Evolutionary conservation across 2,888 invertebrate genomes (phyloP).

Genomic region (Maniola hyperantus): DNA sequence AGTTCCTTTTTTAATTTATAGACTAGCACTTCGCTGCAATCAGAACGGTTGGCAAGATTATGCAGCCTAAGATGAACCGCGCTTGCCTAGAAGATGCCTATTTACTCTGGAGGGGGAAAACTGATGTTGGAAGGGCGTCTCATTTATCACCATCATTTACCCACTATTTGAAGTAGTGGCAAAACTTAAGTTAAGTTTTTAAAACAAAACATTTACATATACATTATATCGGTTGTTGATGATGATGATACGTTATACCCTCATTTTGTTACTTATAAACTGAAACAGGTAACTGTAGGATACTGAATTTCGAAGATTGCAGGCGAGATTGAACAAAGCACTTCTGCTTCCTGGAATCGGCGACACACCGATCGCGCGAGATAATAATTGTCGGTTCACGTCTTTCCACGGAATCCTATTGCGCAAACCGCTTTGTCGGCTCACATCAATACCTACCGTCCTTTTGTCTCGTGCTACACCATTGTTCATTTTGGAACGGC

Average conservation of each 20-base stretch:
- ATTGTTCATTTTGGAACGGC: constrained; percentile 77
- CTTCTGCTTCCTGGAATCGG: constrained; percentile 66
- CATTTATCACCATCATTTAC: too few relatives aligned
- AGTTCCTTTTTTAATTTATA: too few relatives aligned
- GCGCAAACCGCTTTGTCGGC: constrained; percentile 81
- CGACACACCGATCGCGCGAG: constrained; percentile 73
- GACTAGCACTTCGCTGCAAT: too few relatives aligned
- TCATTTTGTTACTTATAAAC: background rate
- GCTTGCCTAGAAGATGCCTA: too few relatives aligned
- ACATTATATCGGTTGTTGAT: too few relatives aligned
- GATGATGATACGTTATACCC: background rate
- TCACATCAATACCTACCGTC: constrained; percentile 69
- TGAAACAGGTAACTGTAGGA: constrained; percentile 18
- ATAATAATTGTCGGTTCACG: constrained; percentile 80
- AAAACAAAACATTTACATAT: too few relatives aligned
- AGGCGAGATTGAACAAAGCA: constrained; percentile 50
- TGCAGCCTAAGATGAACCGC: too few relatives aligned
- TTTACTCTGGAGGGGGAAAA: too few relatives aligned
- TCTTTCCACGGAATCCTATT: constrained; percentile 79
- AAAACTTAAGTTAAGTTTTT: too few relatives aligned
- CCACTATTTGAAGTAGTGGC: too few relatives aligned
- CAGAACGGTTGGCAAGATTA: too few relatives aligned
- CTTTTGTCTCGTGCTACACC: constrained; percentile 78
- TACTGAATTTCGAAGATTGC: constrained; percentile 36
- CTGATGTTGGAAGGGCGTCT: too few relatives aligned